A percentile compares a stretch with the other conserved stretches of the same genome.
phyloP scores from a whole-genome alignment of 2,888 invertebrate genomes.

The Drosophila cracens region DNA sequence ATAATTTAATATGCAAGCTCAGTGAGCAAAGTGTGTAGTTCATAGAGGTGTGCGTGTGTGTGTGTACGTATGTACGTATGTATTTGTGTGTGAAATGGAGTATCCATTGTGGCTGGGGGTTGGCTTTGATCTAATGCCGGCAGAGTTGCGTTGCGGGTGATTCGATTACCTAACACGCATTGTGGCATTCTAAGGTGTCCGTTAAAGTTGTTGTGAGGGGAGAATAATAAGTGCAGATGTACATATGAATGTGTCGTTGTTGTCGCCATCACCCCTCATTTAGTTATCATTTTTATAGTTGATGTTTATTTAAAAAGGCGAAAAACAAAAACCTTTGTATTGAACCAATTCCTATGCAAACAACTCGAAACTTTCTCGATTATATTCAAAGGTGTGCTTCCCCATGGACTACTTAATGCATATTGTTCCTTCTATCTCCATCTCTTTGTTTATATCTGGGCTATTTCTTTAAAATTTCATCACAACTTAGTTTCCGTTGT shows the following conservation, averaged over 20 bases:
- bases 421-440: background rate
- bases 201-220: conserved; percentile 1
- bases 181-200: conserved; percentile 13
- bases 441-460: background rate
- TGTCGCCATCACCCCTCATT: conserved; percentile 7
- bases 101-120: conserved; percentile 12
- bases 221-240: background rate
- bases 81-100: conserved; percentile 23
- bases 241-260: conserved; percentile 11
- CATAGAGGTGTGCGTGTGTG: background rate
- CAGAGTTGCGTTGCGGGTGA: conserved; percentile 11
- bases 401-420: background rate
- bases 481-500: background rate
- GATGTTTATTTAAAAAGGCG: background rate
- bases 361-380: background rate
- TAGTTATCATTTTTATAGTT: background rate
- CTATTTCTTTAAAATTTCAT: background rate
- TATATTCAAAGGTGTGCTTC: background rate
- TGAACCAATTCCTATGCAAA: background rate
- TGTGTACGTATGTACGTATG: background rate
- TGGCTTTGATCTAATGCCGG: conserved; percentile 46
- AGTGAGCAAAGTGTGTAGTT: conserved; percentile 33
- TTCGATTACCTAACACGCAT: conserved; percentile 43
- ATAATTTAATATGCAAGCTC: conserved; percentile 46
- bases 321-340: background rate